Conservation (phyloP, 1,140 invertebrate genomes). For the Brachystomella parvula region DNA sequence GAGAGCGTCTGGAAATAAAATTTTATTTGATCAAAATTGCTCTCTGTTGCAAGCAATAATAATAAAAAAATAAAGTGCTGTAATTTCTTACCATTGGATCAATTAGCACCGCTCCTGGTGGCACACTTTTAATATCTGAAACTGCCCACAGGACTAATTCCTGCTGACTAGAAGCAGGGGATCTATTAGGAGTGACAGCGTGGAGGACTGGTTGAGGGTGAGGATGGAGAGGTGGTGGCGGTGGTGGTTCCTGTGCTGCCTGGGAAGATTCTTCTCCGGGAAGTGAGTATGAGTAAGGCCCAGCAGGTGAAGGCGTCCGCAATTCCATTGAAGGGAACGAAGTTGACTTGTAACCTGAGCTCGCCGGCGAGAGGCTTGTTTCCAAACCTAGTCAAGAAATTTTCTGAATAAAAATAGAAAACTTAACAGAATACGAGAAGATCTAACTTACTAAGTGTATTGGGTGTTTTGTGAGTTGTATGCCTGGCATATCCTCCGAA, state of each 20-base stretch:
- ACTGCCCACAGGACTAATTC: slow-evolving; percentile 4
- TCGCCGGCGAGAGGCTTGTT: background rate
- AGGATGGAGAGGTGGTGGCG: background rate
- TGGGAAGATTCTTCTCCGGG: background rate
- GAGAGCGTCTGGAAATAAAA: slow-evolving; percentile 3
- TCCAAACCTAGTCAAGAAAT: background rate
- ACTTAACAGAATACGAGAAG: background rate
- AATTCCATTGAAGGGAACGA: background rate
- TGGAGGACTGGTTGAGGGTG: too few relatives aligned
- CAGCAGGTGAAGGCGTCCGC: slow-evolving; percentile 6
- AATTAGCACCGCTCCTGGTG: background rate
- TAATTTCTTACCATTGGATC: background rate
- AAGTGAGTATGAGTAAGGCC: slow-evolving; percentile 3
- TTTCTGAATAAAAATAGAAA: too few relatives aligned
- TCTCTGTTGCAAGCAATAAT: too few relatives aligned
- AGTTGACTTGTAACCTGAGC: slow-evolving; percentile 5
- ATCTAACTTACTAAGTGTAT: background rate
- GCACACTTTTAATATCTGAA: slow-evolving; percentile 6
- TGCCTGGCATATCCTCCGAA: slow-evolving; percentile 3
- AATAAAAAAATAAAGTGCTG: too few relatives aligned
- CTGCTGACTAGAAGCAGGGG: background rate
- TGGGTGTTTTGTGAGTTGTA: slow-evolving; percentile 10
- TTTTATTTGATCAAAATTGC: too few relatives aligned
- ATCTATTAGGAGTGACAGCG: background rate
- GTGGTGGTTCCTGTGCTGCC: background rate